These are phyloP conservation scores for Xerus rutilus DNA, from an alignment of 2,797 vertebrate species.

Conservation along the genomic window DNA sequence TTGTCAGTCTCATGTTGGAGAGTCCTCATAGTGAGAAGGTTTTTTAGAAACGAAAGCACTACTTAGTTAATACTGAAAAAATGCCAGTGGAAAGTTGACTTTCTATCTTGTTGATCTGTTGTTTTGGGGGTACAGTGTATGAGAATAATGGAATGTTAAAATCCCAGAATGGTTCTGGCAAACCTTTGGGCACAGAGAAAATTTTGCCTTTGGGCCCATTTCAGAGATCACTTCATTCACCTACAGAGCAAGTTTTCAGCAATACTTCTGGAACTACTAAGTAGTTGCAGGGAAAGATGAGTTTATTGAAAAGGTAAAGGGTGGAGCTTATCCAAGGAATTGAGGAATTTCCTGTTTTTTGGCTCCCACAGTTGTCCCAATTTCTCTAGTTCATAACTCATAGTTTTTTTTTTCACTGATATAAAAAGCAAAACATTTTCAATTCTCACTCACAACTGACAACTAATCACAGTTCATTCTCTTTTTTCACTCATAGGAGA, in stretches of 20 bases:
- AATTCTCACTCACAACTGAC: conserved; percentile 42
- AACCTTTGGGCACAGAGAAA: background rate
- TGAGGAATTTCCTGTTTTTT: conserved; percentile 16
- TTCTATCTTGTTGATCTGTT: background rate
- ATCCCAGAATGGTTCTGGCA: background rate
- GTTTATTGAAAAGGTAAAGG: background rate
- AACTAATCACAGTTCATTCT: conserved; percentile 69
- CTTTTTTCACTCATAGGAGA: conserved; percentile 67
- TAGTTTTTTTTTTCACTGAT: conserved; percentile 18
- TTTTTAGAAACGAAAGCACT: conserved; percentile 30
- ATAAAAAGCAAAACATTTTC: conserved; percentile 70
- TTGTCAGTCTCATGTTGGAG: background rate
- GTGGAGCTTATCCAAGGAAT: background rate
- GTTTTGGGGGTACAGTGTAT: background rate
- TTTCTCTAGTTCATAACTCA: background rate
- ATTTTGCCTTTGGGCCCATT: background rate
- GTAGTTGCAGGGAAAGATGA: background rate
- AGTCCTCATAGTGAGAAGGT: background rate
- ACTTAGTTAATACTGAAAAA: conserved; percentile 33
- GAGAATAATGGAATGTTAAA: background rate
- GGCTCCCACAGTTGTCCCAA: background rate
- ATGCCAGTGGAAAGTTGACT: background rate
- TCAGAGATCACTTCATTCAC: background rate
- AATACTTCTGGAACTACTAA: background rate
- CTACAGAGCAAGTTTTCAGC: background rate